Conservation (phyloP, 2,113 vertebrate species). For the Brachyistius frenatus region DNA sequence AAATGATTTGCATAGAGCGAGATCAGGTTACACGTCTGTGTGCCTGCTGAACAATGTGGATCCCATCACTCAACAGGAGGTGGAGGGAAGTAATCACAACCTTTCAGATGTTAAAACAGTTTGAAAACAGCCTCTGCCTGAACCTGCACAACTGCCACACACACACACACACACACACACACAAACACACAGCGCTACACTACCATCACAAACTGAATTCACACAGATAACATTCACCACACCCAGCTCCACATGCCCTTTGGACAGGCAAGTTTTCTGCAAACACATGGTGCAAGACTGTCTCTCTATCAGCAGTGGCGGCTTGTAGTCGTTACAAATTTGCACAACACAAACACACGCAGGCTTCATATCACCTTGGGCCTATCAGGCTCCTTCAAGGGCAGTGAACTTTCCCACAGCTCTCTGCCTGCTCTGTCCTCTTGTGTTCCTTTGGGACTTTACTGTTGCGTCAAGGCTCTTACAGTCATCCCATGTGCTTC, state of each 20-base stretch:
- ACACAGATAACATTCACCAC: conserved; percentile 52
- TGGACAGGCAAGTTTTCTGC: conserved; percentile 52
- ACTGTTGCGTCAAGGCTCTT: conserved; percentile 60
- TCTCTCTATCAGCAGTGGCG: conserved; percentile 52
- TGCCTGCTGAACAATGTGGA: conserved; percentile 54
- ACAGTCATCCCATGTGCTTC: conserved; percentile 59
- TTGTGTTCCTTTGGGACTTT: conserved; percentile 32
- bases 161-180: conserved; percentile 18
- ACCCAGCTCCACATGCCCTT: conserved; percentile 61
- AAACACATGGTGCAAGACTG: conserved; percentile 57
- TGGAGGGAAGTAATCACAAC: conserved; percentile 11
- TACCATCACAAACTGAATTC: conserved; percentile 53
- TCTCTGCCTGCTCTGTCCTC: conserved; percentile 44
- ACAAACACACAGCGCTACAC: conserved; percentile 20
- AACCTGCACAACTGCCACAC: conserved; percentile 51
- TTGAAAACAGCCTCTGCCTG: conserved; percentile 38
- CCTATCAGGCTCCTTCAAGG: conserved; percentile 80
- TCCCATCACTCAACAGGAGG: conserved; percentile 38
- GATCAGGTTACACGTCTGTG: conserved; percentile 76
- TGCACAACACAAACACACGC: conserved; percentile 69
- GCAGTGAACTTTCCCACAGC: conserved; percentile 78
- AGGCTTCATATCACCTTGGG: conserved; percentile 60
- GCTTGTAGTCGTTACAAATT: conserved; percentile 67
- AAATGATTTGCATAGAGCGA: conserved; percentile 69
- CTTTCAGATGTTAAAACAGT: conserved; percentile 54